Evolutionary conservation across 2,797 vertebrate species (phyloP), one percentile per base, ranked within the genome.

Genomic region (Acridotheres tristis): DNA sequence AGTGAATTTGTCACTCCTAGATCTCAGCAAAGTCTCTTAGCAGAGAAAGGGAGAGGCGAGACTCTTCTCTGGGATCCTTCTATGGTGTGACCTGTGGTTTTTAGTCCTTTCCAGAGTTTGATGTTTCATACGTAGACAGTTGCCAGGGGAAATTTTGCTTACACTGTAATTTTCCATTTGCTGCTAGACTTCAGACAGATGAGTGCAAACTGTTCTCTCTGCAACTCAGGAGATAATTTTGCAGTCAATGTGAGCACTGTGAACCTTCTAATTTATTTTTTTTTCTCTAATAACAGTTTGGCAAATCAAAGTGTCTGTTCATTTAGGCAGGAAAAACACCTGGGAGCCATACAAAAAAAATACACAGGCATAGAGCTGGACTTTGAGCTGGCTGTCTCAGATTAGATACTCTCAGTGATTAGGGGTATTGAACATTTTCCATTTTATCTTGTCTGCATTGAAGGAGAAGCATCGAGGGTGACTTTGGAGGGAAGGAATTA

Each of bases 181-280:
- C 92, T 86, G 91, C 63, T 53, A 71, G 76, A 67, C 65, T 96
- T 91, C 94, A 96, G 94, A 53, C 67, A 88, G 91, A 86, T 36
- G 85, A 97, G 91, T 88, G 93, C 93, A 91, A 91, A 96, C 85
- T 90, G 88, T 94, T 95, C 89, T 65, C 76, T 76, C 88, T 90
- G 94, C 77, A 88, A 57, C 88, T 96, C 76, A 48, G 83, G 93
- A 94, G 88, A 94, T 95, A 90, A 94, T 96, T 96, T 94, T 91
- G 59, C 92, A 93, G 75, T 94, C 90, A 90, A 83, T 72, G 91
- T 87, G 93, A 96, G 85, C 89, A 63, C 86, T 30, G 73, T 3
- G 19, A 94, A 89, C 76, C 85, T 90, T 93, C 81, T 90, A 53
- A 85, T 89, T 80, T 87, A 12, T 43, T 72, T 88, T 94, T 69